phyloP scores from a whole-genome alignment of 2,797 vertebrate genomes.

The Sebastes wilsoni region DNA sequence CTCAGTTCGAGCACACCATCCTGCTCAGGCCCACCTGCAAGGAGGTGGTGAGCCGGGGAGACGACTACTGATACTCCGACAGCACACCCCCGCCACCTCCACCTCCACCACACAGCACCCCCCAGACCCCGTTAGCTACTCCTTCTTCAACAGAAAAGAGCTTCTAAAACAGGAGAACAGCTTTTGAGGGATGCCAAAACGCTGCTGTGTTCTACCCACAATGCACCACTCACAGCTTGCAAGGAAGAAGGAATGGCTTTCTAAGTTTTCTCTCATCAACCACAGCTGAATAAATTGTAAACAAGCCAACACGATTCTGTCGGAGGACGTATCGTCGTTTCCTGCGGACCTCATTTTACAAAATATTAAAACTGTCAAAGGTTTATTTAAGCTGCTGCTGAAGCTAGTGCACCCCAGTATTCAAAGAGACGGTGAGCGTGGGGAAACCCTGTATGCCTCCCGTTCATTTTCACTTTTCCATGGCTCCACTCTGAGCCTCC shows the following conservation, averaged over 20 bases:
- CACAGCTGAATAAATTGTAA: constrained; percentile 22
- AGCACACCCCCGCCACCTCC: neutral
- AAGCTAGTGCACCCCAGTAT: constrained; percentile 42
- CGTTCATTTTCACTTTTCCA: constrained; percentile 10
- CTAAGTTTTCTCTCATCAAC: constrained; percentile 37
- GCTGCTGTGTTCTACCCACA: constrained; percentile 46
- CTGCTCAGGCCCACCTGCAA: constrained; percentile 97
- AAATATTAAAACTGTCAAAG: constrained; percentile 33
- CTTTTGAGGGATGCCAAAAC: constrained; percentile 45
- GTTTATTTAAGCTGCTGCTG: constrained; percentile 44
- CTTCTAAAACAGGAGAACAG: constrained; percentile 9
- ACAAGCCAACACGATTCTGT: constrained; percentile 11
- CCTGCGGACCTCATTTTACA: constrained; percentile 40
- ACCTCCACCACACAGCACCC: neutral
- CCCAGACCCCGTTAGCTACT: constrained; percentile 13
- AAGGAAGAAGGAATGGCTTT: constrained; percentile 32
- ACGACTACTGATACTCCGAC: constrained; percentile 90
- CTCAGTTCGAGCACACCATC: constrained; percentile 99
- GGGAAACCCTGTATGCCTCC: neutral
- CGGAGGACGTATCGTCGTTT: constrained; percentile 11
- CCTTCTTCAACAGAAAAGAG: constrained; percentile 12
- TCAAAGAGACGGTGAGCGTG: constrained; percentile 21
- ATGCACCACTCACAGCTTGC: constrained; percentile 49
- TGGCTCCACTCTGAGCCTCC: constrained; percentile 36
- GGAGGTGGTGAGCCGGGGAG: constrained; percentile 98